Conservation (phyloP, 2,797 vertebrate genomes). For the Peromyscus eremicus region DNA sequence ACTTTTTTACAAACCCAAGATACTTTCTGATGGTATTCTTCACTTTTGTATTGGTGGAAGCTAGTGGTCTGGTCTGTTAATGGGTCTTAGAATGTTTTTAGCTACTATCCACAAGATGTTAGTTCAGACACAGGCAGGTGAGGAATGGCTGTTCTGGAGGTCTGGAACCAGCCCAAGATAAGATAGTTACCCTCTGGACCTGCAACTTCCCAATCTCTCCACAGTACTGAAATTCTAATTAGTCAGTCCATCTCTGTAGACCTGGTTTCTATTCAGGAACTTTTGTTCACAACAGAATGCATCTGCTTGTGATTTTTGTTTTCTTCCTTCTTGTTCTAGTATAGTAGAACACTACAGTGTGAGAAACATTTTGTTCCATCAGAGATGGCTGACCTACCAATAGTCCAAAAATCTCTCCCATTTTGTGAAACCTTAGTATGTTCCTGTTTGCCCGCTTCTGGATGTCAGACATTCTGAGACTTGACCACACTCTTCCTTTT, state of each 20-base stretch:
- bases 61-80: background rate
- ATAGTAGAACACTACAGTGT: background rate
- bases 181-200: background rate
- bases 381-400: background rate
- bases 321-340: background rate
- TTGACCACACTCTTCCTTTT: background rate
- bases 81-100: background rate
- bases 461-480: background rate
- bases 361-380: background rate
- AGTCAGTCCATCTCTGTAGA: background rate
- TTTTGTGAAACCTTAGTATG: background rate
- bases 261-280: background rate
- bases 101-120: background rate
- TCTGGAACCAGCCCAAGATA: background rate
- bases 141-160: background rate
- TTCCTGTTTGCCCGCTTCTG: too few species aligned
- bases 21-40: background rate
- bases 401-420: background rate
- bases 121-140: too few species aligned
- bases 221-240: background rate
- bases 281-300: background rate
- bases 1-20: background rate
- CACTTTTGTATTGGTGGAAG: background rate
- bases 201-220: background rate
- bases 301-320: background rate